Base-by-base conservation (phyloP, 2,797 vertebrate species). In the Lagodon rhomboides region DNA sequence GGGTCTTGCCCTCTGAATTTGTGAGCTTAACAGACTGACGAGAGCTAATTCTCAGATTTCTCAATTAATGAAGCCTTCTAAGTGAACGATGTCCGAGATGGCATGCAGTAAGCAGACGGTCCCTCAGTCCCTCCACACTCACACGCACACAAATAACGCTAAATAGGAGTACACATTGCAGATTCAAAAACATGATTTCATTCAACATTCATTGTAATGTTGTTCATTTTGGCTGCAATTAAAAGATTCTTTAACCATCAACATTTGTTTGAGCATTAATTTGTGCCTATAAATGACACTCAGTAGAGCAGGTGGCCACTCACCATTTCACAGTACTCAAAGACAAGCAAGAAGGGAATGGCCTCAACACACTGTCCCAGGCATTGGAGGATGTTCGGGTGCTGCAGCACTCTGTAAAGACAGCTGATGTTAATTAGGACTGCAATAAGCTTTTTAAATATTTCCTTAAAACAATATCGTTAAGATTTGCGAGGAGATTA, bases 291-390 rank as follows among this genome's bases (percentile, higher is more conserved):
- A n/a, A 61, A 61, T 66, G 13, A 25, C 43, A 46, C 10, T 61
- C 17, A n/a, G 5, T 1, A 18, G 12, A 77, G 38, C 12, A 17
- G 15, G 49, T 27, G 23, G 54, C 65, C 62, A 92, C 98, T 98
- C 92, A 99, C 98, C 97, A 99, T 94, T 87, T 99, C 97, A 91
- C 97, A 98, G 93, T 98, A 97, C 75, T 99, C 98, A 90, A 99
- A 99, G 67, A 99, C 96, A 75, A 99, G 93, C 68, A 99, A 96
- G 79, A 97, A 99, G 76, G 98, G 98, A 83, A 99, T 96, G n/a
- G 97, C 97, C 92, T 99, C 98, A 15, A 98, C 96, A 85, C 97
- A 99, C 34, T 99, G 98, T 25, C 98, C 98, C 30, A 98, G 91
- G 85, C 98, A 99, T 72, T 97, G 97, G 72, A 99, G 96, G 89